Evolutionary conservation across 1,140 invertebrate species (phyloP), one percentile per base, ranked within the genome.

Genomic region (Cherax destructor): DNA sequence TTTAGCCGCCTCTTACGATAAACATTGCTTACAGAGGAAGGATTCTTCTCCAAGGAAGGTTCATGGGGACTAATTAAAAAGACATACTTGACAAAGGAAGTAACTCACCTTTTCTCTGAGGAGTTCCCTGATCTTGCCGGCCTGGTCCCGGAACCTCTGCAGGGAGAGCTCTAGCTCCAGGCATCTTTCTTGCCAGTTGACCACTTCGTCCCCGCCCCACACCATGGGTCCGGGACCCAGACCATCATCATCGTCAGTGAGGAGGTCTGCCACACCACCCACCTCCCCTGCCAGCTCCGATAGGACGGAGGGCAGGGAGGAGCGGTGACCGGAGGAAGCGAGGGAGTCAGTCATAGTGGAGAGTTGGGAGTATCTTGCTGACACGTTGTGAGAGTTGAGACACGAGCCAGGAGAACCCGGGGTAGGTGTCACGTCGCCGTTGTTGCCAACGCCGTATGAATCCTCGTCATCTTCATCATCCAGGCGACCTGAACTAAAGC

Each of bases 71-170:
- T 74, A 41, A 41, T 24, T 41, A 7, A 7, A 21, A 7, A 18
- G 30, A 74, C 7, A 41, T n/a, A 74, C 3, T 9, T 74, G 10
- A 74, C 9, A 41, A 56, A 21, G 6, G 18, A 65, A 4, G 30
- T n/a, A 86, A 89, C 94, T 94, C 94, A 98, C 97, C 97, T 98
- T 98, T 95, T 98, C 97, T 93, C 97, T 95, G 59, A 98, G 96
- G 96, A 97, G 97, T 93, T 97, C 97, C 49, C 97, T 95, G 56
- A 98, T 97, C 92, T 97, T 96, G n/a, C 96, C 97, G 0, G 97
- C 97, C 94, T 98, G 97, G 92, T 97, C 96, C 86, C 97, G 95
- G 93, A 97, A 98, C 80, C 97, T 95, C 94, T 98, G 97, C 93
- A 98, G 95, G 93, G 98, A 97, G 92, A 97, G 94, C 93, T 98